These are phyloP conservation scores for Azorinus chamasolen DNA, from an alignment of 2,888 invertebrate species.

Conservation along the genomic window DNA sequence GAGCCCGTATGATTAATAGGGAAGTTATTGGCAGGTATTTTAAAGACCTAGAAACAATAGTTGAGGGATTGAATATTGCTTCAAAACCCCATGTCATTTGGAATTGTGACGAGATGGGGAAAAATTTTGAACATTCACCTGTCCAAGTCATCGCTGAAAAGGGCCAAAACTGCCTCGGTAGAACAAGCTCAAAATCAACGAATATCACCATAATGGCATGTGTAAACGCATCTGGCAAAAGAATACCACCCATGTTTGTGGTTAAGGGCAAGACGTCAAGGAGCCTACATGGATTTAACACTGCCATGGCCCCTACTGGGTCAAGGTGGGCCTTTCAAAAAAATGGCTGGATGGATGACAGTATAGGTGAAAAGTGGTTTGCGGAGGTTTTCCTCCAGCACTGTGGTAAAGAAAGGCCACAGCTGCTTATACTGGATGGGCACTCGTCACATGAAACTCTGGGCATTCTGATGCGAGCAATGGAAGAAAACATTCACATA, in stretches of 20 bases:
- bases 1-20: constrained; percentile 41
- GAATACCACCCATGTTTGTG: constrained; percentile 55
- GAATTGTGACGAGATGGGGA: constrained; percentile 33
- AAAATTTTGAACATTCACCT: constrained; percentile 23
- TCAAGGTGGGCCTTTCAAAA: constrained; percentile 58
- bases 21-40: constrained; percentile 26
- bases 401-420: constrained; percentile 67
- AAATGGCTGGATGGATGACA: constrained; percentile 70
- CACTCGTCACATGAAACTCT: constrained; percentile 66
- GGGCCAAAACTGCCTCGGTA: constrained; percentile 20
- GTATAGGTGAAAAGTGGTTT: constrained; percentile 67
- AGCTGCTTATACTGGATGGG: constrained; percentile 67
- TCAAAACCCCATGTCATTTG: constrained; percentile 5
- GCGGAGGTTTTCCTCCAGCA: constrained; percentile 55
- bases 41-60: constrained; percentile 4
- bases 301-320: constrained; percentile 42
- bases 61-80: constrained; percentile 1
- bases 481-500: constrained; percentile 46
- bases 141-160: constrained; percentile 3
- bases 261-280: constrained; percentile 54
- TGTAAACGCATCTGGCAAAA: constrained; percentile 25
- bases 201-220: constrained; percentile 39
- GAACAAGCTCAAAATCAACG: constrained; percentile 22
- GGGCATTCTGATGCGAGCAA: constrained; percentile 58
- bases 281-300: constrained; percentile 60